These are phyloP conservation scores for Lindbergichthys nudifrons DNA, from an alignment of 2,797 vertebrate species.

Conservation along the genomic window DNA sequence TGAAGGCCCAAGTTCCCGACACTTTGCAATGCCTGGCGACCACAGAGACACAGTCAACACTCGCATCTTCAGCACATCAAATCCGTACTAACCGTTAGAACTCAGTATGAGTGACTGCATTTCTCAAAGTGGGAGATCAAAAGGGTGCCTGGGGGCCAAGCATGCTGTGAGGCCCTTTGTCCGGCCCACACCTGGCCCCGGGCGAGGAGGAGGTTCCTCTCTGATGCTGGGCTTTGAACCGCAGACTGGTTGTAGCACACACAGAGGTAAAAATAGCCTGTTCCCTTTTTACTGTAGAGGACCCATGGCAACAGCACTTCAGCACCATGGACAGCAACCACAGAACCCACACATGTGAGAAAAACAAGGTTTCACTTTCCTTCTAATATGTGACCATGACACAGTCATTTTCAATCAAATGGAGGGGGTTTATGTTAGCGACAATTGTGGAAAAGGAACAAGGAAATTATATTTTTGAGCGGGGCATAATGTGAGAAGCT, in stretches of 20 bases:
- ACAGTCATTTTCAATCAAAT: background rate
- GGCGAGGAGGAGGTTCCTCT: conserved; percentile 74
- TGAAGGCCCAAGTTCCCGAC: conserved; percentile 94
- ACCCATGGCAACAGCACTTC: conserved; percentile 78
- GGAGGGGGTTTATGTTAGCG: background rate
- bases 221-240: conserved; percentile 82
- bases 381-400: conserved; percentile 14
- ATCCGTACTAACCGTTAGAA: conserved; percentile 43
- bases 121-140: conserved; percentile 79
- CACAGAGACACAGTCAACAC: conserved; percentile 42
- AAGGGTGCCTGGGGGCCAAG: conserved; percentile 63
- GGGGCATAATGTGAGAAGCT: background rate
- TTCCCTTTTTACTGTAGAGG: conserved; percentile 62
- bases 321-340: conserved; percentile 79
- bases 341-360: conserved; percentile 30
- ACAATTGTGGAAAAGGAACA: background rate
- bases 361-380: conserved; percentile 35
- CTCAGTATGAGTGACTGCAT: conserved; percentile 51
- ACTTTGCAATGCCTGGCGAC: conserved; percentile 89
- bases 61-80: conserved; percentile 45
- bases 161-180: conserved; percentile 80
- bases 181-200: conserved; percentile 79
- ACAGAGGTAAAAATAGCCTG: conserved; percentile 79
- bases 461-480: background rate
- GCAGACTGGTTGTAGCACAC: conserved; percentile 53